Conservation (phyloP, 2,888 invertebrate genomes). For the Listrodromus nycthemerus region DNA sequence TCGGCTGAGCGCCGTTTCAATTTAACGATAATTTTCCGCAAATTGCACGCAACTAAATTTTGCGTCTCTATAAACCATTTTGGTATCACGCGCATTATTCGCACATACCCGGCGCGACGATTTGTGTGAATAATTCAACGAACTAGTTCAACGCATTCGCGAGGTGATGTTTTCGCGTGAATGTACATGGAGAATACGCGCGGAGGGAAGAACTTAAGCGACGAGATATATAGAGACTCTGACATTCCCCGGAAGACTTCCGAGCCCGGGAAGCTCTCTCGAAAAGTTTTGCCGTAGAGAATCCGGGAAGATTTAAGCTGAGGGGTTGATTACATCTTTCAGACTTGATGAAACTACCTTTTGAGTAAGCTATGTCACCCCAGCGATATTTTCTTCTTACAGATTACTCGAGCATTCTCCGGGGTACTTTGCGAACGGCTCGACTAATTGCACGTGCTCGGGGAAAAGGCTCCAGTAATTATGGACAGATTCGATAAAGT, state of each 20-base stretch:
- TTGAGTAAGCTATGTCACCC: not conserved
- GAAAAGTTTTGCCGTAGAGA: slow-evolving; percentile 13
- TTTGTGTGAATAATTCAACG: not conserved
- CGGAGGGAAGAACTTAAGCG: not conserved
- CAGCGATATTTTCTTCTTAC: slow-evolving; percentile 14
- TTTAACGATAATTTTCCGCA: not conserved
- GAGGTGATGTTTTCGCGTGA: not conserved
- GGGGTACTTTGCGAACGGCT: slow-evolving; percentile 11
- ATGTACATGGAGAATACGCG: not conserved
- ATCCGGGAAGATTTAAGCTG: slow-evolving; percentile 3
- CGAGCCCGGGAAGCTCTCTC: not conserved
- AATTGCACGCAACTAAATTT: not conserved
- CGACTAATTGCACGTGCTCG: slow-evolving; percentile 30
- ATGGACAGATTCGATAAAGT: slow-evolving; percentile 1
- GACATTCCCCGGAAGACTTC: not conserved
- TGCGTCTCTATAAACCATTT: not conserved
- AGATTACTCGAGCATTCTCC: slow-evolving; percentile 14
- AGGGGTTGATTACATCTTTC: slow-evolving; percentile 20
- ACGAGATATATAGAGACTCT: not conserved
- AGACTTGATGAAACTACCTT: slow-evolving; percentile 20
- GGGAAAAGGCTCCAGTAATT: slow-evolving; percentile 7
- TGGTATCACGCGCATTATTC: not conserved
- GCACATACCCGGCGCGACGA: not conserved
- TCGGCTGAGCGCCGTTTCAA: slow-evolving; percentile 23
- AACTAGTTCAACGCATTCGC: not conserved